These are phyloP conservation scores for Agonopterix arenella DNA, from an alignment of 2,888 invertebrate species.

Conservation along the genomic window DNA sequence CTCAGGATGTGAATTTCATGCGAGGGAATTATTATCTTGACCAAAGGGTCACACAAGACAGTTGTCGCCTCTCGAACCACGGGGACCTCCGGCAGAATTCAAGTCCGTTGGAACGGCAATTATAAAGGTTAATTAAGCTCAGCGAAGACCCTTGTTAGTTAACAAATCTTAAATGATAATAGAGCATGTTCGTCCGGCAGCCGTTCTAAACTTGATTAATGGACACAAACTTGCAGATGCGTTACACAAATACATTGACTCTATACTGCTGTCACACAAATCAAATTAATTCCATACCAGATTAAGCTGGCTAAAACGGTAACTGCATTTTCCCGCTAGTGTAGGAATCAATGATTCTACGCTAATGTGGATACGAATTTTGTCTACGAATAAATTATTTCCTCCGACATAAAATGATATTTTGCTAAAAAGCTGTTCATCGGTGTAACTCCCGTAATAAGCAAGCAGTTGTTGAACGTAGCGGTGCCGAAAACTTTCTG, in stretches of 20 bases:
- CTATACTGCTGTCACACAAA: background rate
- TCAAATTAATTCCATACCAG: slow-evolving; percentile 5
- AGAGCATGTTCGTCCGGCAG: slow-evolving; percentile 22
- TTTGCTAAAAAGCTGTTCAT: too few relatives aligned
- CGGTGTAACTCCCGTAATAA: background rate
- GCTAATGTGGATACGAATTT: too few relatives aligned
- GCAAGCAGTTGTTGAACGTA: slow-evolving; percentile 15
- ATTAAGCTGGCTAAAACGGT: too few relatives aligned
- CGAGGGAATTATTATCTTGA: too few relatives aligned
- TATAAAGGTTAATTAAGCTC: slow-evolving; percentile 43
- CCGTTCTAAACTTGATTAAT: slow-evolving; percentile 27
- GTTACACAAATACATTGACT: slow-evolving; percentile 10
- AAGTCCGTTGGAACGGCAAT: slow-evolving; percentile 31
- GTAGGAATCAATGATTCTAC: too few relatives aligned
- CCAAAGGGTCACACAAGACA: too few relatives aligned
- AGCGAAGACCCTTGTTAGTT: slow-evolving; percentile 37
- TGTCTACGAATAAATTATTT: too few relatives aligned
- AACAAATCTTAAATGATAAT: slow-evolving; percentile 37
- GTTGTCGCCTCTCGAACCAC: too few relatives aligned
- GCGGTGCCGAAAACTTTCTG: slow-evolving; percentile 27
- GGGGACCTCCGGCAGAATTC: slow-evolving; percentile 3
- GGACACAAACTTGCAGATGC: slow-evolving; percentile 15
- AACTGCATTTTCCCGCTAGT: too few relatives aligned
- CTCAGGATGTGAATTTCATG: too few relatives aligned
- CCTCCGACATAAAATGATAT: too few relatives aligned